Evolutionary conservation across 2,888 invertebrate species (phyloP).

Genomic region (Acrocyrtus sp.): DNA sequence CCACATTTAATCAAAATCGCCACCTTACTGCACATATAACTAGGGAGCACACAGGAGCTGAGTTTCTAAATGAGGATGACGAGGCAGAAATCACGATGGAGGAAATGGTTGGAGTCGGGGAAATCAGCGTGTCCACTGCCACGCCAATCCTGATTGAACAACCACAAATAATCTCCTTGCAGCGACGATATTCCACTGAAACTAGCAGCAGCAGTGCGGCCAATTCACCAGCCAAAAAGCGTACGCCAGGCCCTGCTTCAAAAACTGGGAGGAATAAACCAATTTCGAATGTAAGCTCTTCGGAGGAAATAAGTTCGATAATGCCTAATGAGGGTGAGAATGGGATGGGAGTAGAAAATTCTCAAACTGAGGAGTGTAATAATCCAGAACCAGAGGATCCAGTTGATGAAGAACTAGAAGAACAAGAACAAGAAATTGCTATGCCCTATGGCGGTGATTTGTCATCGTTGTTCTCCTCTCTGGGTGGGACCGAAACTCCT

Average conservation of each 20-base stretch:
- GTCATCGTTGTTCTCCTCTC: slow-evolving; percentile 24
- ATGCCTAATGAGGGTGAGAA: not conserved
- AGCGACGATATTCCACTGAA: not conserved
- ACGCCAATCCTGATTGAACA: slow-evolving; percentile 8
- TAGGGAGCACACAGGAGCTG: slow-evolving; percentile 28
- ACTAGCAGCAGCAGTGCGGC: not conserved
- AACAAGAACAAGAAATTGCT: not conserved
- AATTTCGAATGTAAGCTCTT: not conserved
- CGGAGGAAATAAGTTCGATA: not conserved
- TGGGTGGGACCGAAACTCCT: slow-evolving; percentile 15
- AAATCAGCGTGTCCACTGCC: slow-evolving; percentile 22
- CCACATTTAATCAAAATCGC: slow-evolving; percentile 7
- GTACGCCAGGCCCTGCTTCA: slow-evolving; percentile 20
- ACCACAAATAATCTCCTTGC: slow-evolving; percentile 6
- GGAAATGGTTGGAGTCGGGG: slow-evolving; percentile 11
- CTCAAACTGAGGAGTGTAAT: not conserved
- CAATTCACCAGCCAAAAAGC: not conserved
- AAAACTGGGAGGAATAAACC: not conserved
- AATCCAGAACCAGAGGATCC: not conserved
- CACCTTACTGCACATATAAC: slow-evolving; percentile 12
- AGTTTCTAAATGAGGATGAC: slow-evolving; percentile 14
- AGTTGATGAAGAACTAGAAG: not conserved
- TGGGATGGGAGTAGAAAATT: not conserved
- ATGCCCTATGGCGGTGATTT: slow-evolving; percentile 15
- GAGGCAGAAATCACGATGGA: slow-evolving; percentile 35